Percentiles rank a stretch among this genome's conserved stretches.
These are phyloP conservation scores for Bombus fervidus DNA, from an alignment of 1,140 invertebrate species.

Conservation along the genomic window DNA sequence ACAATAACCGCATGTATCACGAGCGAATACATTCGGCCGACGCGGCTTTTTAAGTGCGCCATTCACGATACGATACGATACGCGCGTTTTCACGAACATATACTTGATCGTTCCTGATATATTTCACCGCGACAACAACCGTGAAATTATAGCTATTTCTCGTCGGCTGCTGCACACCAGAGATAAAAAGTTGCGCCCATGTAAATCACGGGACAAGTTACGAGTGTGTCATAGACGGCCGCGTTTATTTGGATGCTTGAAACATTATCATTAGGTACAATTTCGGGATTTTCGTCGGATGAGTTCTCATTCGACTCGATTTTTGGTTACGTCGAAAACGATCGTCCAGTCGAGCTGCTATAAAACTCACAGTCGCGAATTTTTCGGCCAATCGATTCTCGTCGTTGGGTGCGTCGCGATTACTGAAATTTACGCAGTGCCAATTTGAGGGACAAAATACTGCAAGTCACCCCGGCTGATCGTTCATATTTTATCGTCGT, in stretches of 20 bases:
- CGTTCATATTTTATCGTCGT: constrained; percentile 30
- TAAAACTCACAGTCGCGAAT: neutral
- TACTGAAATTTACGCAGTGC: constrained; percentile 24
- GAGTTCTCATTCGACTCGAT: neutral
- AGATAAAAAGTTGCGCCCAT: neutral
- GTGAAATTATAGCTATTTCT: neutral
- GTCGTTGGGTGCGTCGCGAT: neutral
- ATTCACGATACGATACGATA: neutral
- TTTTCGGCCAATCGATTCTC: neutral
- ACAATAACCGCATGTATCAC: constrained; percentile 39
- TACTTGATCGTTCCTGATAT: constrained; percentile 4
- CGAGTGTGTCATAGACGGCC: neutral
- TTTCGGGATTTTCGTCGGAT: neutral
- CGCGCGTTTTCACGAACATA: neutral
- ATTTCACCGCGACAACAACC: neutral
- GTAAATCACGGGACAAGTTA: neutral
- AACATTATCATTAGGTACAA: neutral
- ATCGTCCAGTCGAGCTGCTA: neutral
- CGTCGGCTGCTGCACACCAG: neutral
- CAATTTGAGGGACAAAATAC: neutral
- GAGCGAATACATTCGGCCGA: neutral
- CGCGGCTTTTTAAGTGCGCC: constrained; percentile 26
- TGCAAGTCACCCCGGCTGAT: neutral
- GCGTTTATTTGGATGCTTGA: neutral
- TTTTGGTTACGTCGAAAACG: neutral